phyloP scores from a whole-genome alignment of 2,113 vertebrate species.

The Odontesthes bonariensis region DNA sequence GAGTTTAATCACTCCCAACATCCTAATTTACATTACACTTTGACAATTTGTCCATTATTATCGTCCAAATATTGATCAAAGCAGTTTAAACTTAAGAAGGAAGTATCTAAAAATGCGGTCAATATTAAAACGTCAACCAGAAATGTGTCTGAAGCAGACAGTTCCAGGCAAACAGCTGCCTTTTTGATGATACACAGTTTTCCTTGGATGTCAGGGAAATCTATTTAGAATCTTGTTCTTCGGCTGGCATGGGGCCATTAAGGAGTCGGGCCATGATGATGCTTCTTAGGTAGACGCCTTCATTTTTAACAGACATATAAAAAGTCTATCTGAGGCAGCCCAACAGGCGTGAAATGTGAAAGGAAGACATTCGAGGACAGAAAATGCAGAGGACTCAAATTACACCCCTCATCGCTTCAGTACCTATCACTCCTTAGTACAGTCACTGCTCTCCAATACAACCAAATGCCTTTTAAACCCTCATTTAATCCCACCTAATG shows the following conservation, averaged over 20 bases:
- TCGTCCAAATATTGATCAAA: no score
- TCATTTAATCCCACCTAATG: constrained; percentile 76
- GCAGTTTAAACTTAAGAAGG: no score
- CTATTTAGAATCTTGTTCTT: constrained; percentile 1
- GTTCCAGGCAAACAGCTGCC: neutral
- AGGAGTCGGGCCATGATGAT: constrained; percentile 36
- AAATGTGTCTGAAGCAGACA: no score
- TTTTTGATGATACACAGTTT: neutral
- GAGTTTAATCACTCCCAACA: no score
- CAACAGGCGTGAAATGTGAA: constrained; percentile 76
- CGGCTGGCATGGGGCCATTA: constrained; percentile 7
- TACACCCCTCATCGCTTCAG: constrained; percentile 65
- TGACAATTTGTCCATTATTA: no score
- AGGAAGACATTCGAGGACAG: constrained; percentile 68
- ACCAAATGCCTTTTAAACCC: constrained; percentile 70
- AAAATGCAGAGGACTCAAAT: constrained; percentile 71
- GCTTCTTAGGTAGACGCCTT: constrained; percentile 49
- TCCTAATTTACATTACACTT: no score
- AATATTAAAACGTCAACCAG: no score
- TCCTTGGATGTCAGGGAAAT: neutral
- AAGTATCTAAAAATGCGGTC: no score
- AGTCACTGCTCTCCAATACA: constrained; percentile 54
- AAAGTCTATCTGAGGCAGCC: constrained; percentile 66
- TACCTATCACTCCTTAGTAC: constrained; percentile 47
- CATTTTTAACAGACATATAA: constrained; percentile 69